phyloP scores from a whole-genome alignment of 1,140 invertebrate genomes.

The Phortica variegata region DNA sequence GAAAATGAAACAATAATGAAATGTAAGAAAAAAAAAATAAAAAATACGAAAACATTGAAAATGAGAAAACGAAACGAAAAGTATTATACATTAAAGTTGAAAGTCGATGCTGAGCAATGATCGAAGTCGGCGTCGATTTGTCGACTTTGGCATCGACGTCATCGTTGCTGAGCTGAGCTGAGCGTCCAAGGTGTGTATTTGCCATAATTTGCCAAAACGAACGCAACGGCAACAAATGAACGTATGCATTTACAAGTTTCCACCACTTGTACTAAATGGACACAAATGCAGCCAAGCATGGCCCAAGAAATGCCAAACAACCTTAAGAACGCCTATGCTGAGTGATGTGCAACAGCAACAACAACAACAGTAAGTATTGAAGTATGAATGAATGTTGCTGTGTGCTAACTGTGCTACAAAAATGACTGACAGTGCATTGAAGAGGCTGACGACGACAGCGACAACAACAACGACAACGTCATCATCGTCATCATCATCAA shows the following conservation, averaged over 20 bases:
- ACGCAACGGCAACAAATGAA: slow-evolving; percentile 29
- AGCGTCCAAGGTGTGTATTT: slow-evolving; percentile 57
- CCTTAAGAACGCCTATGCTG: too few species aligned
- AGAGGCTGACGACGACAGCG: slow-evolving; percentile 7
- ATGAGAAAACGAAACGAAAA: slow-evolving; percentile 30
- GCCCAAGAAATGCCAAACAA: slow-evolving; percentile 1
- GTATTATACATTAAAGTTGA: slow-evolving; percentile 28
- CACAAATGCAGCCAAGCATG: slow-evolving; percentile 16
- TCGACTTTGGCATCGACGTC: slow-evolving; percentile 3
- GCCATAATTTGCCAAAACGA: slow-evolving; percentile 55
- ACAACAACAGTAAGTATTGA: not conserved
- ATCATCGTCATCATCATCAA: slow-evolving; percentile 44
- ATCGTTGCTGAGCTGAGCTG: not conserved
- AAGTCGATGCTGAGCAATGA: slow-evolving; percentile 7
- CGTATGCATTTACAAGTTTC: too few species aligned
- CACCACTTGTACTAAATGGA: too few species aligned
- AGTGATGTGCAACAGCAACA: not conserved
- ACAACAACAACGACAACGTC: slow-evolving; percentile 38
- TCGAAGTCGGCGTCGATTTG: slow-evolving; percentile 16
- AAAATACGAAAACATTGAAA: too few species aligned
- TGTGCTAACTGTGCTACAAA: slow-evolving; percentile 21
- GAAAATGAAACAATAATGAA: too few species aligned
- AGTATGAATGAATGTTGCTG: slow-evolving; percentile 44
- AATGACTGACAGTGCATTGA: slow-evolving; percentile 29
- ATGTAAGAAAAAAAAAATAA: too few species aligned